Percentiles rank a stretch among this genome's conserved stretches.
phyloP scores from a whole-genome alignment of 1,140 invertebrate genomes.

The Oscheius sp. region DNA sequence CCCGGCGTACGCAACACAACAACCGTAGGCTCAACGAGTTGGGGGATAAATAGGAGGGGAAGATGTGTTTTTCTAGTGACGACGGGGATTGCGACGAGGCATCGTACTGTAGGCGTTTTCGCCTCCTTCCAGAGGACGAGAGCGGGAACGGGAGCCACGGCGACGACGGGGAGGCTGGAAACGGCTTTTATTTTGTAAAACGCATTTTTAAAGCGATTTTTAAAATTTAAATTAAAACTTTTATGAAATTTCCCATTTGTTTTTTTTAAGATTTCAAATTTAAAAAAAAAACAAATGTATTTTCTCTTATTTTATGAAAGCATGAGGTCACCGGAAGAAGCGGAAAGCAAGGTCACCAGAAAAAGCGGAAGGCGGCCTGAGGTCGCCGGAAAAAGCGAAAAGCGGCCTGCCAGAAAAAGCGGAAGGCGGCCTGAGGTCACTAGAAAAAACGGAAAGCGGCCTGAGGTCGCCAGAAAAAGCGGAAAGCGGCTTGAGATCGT shows the following conservation, averaged over 20 bases:
- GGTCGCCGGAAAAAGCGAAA: too few species aligned
- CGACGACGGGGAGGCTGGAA: slow-evolving; percentile 1
- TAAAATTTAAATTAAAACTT: neutral
- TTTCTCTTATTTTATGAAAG: neutral
- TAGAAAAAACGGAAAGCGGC: too few species aligned
- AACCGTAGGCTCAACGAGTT: neutral
- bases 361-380: too few species aligned
- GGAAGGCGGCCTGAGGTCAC: too few species aligned
- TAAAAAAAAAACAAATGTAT: neutral
- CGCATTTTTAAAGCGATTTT: neutral
- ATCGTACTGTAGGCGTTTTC: slow-evolving; percentile 11
- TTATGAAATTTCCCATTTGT: neutral
- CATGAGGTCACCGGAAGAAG: too few species aligned
- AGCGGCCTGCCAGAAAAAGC: too few species aligned
- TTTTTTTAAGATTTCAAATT: neutral
- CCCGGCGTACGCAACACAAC: neutral
- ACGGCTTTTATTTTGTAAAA: neutral
- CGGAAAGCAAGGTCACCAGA: too few species aligned
- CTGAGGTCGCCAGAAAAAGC: too few species aligned
- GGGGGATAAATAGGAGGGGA: slow-evolving; percentile 1
- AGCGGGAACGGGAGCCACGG: slow-evolving; percentile 25
- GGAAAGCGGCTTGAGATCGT: too few species aligned
- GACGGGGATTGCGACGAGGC: slow-evolving; percentile 12
- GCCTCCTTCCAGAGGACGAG: slow-evolving; percentile 17
- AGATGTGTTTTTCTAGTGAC: neutral